Percentiles rank a stretch among this genome's conserved stretches.
Conservation (phyloP, 1,140 invertebrate genomes). For the Drosophila bocki region DNA sequence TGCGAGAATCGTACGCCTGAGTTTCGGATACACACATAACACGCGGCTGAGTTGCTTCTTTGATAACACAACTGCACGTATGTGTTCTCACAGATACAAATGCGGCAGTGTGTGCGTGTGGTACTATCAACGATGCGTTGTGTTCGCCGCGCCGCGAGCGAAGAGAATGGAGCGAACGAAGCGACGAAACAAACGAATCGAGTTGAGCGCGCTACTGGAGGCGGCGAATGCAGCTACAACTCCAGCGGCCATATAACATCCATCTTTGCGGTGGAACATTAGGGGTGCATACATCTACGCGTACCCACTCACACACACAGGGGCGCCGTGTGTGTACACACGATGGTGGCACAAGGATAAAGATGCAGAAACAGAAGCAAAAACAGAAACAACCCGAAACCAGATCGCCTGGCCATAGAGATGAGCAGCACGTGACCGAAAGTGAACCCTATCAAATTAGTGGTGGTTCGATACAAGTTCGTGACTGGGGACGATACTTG, state of each 20-base stretch:
- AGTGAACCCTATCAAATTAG: conserved; percentile 25
- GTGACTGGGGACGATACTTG: conserved; percentile 9
- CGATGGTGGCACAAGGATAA: conserved; percentile 42
- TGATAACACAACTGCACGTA: conserved; percentile 38
- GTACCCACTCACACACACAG: conserved; percentile 14
- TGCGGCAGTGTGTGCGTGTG: not conserved
- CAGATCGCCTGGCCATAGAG: conserved; percentile 52
- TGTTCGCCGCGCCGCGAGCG: conserved; percentile 21
- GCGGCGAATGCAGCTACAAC: conserved; percentile 39
- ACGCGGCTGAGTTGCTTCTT: conserved; percentile 28
- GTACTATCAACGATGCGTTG: conserved; percentile 40
- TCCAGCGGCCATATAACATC: conserved; percentile 12
- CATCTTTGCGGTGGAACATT: conserved; percentile 28
- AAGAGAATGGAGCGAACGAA: conserved; percentile 35
- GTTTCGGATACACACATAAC: conserved; percentile 35
- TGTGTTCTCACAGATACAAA: conserved; percentile 38
- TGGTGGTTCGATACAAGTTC: conserved; percentile 14
- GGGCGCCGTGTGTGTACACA: conserved; percentile 9
- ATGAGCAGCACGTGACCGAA: conserved; percentile 43
- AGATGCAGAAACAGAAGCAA: conserved; percentile 26
- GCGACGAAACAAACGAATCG: conserved; percentile 20
- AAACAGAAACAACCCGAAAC: conserved; percentile 45
- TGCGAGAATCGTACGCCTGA: conserved; percentile 21
- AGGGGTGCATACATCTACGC: conserved; percentile 42
- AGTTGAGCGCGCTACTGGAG: conserved; percentile 42